Evolutionary conservation across 2,113 vertebrate genomes (phyloP).

Genomic region (Glaucidium brasilianum): DNA sequence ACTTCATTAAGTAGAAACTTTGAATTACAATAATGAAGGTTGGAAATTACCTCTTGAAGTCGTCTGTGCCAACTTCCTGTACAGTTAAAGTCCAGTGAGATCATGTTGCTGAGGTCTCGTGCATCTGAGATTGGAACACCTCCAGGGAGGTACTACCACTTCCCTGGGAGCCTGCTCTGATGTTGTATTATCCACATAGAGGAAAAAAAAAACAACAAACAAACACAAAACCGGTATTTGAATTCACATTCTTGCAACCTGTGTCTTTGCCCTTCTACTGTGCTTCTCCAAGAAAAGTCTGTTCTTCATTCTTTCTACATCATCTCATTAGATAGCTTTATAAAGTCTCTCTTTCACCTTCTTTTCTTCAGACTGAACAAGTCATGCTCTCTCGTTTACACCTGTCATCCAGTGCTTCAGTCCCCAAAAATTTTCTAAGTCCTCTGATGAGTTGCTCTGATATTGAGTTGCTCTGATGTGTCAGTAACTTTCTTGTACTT

Average conservation of each 20-base stretch:
- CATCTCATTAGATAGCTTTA: not conserved
- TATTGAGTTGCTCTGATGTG: not conserved
- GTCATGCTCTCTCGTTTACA: fast-evolving
- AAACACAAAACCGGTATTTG: no score
- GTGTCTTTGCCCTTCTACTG: not conserved
- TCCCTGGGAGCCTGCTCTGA: not conserved
- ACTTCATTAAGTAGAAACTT: not conserved
- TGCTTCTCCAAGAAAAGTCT: not conserved
- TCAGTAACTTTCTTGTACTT: not conserved
- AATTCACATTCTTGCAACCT: not conserved
- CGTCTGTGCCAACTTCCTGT: not conserved
- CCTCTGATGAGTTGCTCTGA: not conserved
- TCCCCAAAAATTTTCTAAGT: not conserved
- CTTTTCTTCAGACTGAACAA: not conserved
- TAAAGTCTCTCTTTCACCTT: not conserved
- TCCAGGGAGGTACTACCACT: not conserved
- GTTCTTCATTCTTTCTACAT: not conserved
- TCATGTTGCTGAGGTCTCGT: not conserved
- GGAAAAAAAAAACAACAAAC: no score
- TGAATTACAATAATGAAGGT: not conserved
- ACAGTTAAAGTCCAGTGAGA: not conserved
- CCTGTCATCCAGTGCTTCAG: not conserved
- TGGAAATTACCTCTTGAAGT: not conserved
- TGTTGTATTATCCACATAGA: fast-evolving
- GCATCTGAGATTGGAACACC: not conserved